These are phyloP conservation scores for Himantopus leucocephalus DNA, from an alignment of 2,113 vertebrate species.

Conservation along the genomic window DNA sequence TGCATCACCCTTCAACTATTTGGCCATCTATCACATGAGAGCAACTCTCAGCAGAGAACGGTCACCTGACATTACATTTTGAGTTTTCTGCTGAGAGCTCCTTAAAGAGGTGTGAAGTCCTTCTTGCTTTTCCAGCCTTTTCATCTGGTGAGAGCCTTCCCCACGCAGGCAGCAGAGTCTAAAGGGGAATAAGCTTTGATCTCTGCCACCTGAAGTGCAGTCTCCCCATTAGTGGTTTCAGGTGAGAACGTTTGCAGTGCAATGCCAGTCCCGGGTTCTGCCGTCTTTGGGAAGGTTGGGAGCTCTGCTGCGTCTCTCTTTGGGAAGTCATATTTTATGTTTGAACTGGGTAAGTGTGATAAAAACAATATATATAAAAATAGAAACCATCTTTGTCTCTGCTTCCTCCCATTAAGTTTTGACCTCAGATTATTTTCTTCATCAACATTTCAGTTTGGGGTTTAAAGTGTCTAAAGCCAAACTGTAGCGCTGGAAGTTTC, in stretches of 20 bases:
- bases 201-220: conserved; percentile 13
- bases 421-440: background rate
- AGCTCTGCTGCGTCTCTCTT: background rate
- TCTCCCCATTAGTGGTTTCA: background rate
- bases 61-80: background rate
- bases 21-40: background rate
- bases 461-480: background rate
- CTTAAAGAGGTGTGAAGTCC: background rate
- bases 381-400: background rate
- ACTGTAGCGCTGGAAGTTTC: background rate
- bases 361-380: background rate
- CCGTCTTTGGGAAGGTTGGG: background rate
- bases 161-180: background rate
- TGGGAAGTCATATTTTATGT: background rate
- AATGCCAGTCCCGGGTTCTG: background rate
- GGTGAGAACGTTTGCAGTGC: background rate
- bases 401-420: background rate
- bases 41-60: background rate
- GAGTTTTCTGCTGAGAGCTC: background rate
- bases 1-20: conserved; percentile 15
- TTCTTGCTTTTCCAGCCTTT: conserved; percentile 17
- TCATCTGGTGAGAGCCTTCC: background rate
- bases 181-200: conserved; percentile 14
- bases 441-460: background rate
- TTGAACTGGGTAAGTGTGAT: background rate